A percentile compares a stretch with the other conserved stretches of the same genome.
Conservation (phyloP, 1,140 invertebrate genomes). For the Steinernema khuongi region DNA sequence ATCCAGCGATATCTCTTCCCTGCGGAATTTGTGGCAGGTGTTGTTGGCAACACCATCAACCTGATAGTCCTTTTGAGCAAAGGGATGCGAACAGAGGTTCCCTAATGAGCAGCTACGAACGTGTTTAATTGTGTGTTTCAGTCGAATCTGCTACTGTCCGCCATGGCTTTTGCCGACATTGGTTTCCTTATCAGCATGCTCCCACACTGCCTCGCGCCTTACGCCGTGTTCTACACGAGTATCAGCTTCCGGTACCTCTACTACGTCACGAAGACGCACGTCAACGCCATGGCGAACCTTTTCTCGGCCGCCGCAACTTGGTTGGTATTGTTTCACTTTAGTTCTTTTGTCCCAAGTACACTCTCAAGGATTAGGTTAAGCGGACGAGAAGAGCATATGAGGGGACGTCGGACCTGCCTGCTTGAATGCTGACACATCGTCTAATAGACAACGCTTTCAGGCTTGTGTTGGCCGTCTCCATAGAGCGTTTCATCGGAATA, state of each 20-base stretch:
- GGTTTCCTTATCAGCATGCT: constrained; percentile 49
- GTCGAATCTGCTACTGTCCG: constrained; percentile 49
- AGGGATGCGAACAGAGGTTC: constrained; percentile 35
- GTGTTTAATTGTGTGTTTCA: constrained; percentile 25
- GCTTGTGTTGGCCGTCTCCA: constrained; percentile 48
- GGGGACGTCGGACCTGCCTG: constrained; percentile 9
- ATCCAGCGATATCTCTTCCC: constrained; percentile 51
- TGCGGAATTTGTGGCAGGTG: constrained; percentile 47
- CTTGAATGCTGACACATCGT: too few relatives aligned
- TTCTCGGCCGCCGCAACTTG: constrained; percentile 51
- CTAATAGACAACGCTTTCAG: too few relatives aligned
- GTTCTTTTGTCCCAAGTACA: constrained; percentile 13
- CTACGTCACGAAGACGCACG: constrained; percentile 42
- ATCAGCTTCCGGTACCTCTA: constrained; percentile 35
- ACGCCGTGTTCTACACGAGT: constrained; percentile 45
- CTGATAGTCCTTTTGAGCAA: constrained; percentile 44
- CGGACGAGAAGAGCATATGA: constrained; percentile 21
- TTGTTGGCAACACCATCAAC: constrained; percentile 46
- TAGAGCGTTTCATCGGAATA: constrained; percentile 48
- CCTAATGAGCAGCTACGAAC: background rate
- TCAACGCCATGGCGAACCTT: constrained; percentile 45
- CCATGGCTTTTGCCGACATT: constrained; percentile 51
- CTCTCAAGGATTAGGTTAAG: constrained; percentile 23
- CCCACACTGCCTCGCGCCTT: constrained; percentile 45
- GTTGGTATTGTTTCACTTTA: constrained; percentile 21